Evolutionary conservation across 1,140 invertebrate genomes (phyloP).

Genomic region (Pemphigus obesinymphae): DNA sequence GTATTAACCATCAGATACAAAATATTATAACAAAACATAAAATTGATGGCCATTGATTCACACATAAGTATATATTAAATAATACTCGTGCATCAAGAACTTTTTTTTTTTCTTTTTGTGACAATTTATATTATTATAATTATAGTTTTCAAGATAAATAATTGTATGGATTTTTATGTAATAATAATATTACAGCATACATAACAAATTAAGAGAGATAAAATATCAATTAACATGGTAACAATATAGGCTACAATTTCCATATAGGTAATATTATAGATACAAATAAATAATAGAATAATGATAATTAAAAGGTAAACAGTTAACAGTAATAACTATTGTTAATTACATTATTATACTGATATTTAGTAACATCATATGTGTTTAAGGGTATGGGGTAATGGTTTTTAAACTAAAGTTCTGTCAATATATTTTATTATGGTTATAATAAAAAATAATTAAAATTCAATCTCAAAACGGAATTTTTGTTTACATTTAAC

Average conservation of each 20-base stretch:
- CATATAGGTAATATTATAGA: neutral
- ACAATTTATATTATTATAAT: neutral
- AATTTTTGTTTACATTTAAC: neutral
- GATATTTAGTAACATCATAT: neutral
- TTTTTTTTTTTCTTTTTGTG: neutral
- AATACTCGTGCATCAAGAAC: neutral
- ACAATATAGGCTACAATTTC: constrained; percentile 17
- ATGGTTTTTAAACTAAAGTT: neutral
- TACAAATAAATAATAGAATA: constrained; percentile 16
- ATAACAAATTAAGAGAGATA: constrained; percentile 19
- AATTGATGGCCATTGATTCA: neutral
- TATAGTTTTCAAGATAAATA: neutral
- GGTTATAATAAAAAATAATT: neutral
- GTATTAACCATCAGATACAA: neutral
- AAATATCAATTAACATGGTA: constrained; percentile 16
- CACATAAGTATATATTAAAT: neutral
- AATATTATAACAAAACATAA: neutral
- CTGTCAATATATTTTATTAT: constrained; percentile 4
- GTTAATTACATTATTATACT: neutral
- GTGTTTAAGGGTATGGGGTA: neutral
- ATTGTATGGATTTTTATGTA: neutral
- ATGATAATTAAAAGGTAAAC: neutral
- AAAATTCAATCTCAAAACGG: neutral
- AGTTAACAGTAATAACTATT: neutral
- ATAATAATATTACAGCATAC: neutral